Conservation (phyloP, 2,113 vertebrate genomes). For the Stigmatopora nigra region DNA sequence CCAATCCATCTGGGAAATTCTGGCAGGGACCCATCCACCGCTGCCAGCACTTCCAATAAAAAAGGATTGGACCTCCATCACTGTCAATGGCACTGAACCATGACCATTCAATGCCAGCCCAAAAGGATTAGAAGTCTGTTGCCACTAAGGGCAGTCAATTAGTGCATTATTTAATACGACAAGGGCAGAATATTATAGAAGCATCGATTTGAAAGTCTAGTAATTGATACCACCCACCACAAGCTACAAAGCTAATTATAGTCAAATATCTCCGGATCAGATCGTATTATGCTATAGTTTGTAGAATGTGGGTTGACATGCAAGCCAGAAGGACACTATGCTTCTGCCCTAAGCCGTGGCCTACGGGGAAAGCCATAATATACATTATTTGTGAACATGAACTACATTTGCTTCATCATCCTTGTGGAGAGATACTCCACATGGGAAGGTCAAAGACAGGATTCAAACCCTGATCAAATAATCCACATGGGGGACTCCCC, state of each 20-base stretch:
- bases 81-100: too few relatives aligned
- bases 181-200: not conserved
- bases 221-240: not conserved
- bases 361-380: not conserved
- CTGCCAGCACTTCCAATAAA: too few relatives aligned
- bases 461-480: too few relatives aligned
- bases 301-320: constrained; percentile 42
- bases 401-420: constrained; percentile 12
- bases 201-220: not conserved
- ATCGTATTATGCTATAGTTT: constrained; percentile 2
- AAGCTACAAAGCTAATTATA: not conserved
- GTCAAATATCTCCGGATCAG: too few relatives aligned
- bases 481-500: too few relatives aligned
- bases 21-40: too few relatives aligned
- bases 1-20: too few relatives aligned
- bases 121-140: too few relatives aligned
- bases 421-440: not conserved
- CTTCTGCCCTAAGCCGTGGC: constrained; percentile 8
- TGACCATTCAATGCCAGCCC: too few relatives aligned
- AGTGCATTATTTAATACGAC: not conserved
- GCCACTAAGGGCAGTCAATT: too few relatives aligned
- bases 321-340: constrained; percentile 34
- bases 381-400: constrained; percentile 20
- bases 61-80: too few relatives aligned
- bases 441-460: too few relatives aligned